Base-by-base conservation (phyloP, 2,888 invertebrate species). In the Eubasilissa splendida region DNA sequence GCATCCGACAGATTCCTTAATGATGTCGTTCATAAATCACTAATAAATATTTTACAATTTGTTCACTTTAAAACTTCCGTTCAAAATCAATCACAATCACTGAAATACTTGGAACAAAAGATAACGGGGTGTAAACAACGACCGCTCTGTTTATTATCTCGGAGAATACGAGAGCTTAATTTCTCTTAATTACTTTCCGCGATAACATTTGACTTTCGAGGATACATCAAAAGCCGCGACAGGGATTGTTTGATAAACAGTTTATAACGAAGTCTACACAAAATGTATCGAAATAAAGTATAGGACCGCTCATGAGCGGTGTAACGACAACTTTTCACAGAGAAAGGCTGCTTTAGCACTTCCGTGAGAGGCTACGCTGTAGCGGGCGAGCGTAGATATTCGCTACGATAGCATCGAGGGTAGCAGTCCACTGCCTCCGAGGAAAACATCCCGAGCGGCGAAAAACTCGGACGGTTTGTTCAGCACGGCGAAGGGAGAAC, bases 1-100 rank as follows among this genome's bases (percentile, higher is more conserved):
- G 79, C 70, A 76, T 79, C 76, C 80, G 31, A 80, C 65, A 76
- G 76, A 80, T 80, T 76, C 80, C 76, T 80, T 76, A 54, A 5
- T 14, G 76, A 70, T 60, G 65, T 79, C 79, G 66, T 22, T 79
- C 73, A 79, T 74, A 79, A 75, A 68, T 14, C 54, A 76, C 76
- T 12, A 42, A 74, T 58, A 53, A 74, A 65, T 42, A 22, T 11
- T 70, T 68, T 50, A 68, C 58, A 31, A 66, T 74, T 63, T 65
- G 73, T 79, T 75, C 75, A 79, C 79, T 68, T 31, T 11, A 54
- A 10, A 68, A 52, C 31, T 75, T 53, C 52, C 42, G 68, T 56
- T 58, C 52, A 33, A 8, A 73, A 75, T 79, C 59, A 75, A 75
- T 75, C 79, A 79, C 73, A 58, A 74, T 54, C 79, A 79, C 75